Base-by-base conservation (phyloP, 2,113 vertebrate genomes). In the Coracopsis vasa region DNA sequence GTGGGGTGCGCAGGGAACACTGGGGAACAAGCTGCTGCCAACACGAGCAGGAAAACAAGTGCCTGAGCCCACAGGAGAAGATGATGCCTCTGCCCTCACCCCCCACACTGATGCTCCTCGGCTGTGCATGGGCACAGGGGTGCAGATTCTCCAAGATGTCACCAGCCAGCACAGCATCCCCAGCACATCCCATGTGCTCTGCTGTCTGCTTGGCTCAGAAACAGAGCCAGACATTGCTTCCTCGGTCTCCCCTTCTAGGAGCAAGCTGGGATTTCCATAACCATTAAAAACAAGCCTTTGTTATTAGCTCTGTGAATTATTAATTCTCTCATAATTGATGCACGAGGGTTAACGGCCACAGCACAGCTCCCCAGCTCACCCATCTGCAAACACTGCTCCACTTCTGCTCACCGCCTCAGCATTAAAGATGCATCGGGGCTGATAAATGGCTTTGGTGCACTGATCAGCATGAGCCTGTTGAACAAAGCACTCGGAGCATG, bases 251-350 rank as follows among this genome's bases (percentile, higher is more conserved):
- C 8, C 54, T 83, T 33, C 31, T 16, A 23, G 39, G n/a, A 77
- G 41, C 64, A 70, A 47, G 70, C 61, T 21, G 73, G 53, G n/a
- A 79, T 86, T 94, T 94, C 77, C 74, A 75, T 16, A 65, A 8
- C 77, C 5, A 6, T 95, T 79, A 62, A 88, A 96, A 97, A 64
- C 84, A 66, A 75, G 82, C 14, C 51, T 96, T 91, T 72, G 45
- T 94, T 96, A 93, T 96, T 86, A 70, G 62, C 74, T 70, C 50
- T 7, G 66, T 95, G 94, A 93, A 89, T 95, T 94, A 95, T 95
- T 96, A 91, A 92, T 85, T 66, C 92, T 58, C 13, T 24, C 71
- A 79, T 75, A 72, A 95, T 91, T 95, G 97, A 94, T 90, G 90
- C 88, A 75, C 51, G 29, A 35, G 5, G 1, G 3, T 45, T 90